These are phyloP conservation scores for Heliconius congener DNA, from an alignment of 1,140 invertebrate species.

Conservation along the genomic window DNA sequence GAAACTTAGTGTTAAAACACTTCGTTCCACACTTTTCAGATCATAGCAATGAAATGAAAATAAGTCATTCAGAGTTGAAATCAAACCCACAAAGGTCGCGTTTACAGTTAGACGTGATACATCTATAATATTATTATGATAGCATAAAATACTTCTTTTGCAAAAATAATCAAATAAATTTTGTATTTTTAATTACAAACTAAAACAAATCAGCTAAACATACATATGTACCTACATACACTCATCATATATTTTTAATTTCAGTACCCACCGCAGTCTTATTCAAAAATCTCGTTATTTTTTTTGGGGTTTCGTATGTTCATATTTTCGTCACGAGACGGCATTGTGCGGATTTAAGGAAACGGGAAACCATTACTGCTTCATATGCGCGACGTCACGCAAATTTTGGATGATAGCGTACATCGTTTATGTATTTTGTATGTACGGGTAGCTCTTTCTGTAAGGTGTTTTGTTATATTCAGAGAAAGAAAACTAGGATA, in stretches of 20 bases:
- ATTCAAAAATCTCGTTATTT: constrained; percentile 45
- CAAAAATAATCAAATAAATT: neutral
- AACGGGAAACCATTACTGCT: constrained; percentile 74
- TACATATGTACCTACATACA: neutral
- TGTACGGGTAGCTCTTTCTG: neutral
- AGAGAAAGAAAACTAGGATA: neutral
- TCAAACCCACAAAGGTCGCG: no score
- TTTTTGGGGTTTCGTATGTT: constrained; percentile 49
- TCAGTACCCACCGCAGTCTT: constrained; percentile 28
- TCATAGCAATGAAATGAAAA: no score
- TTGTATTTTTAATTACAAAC: neutral
- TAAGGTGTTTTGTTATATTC: neutral
- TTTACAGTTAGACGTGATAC: neutral
- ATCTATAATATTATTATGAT: neutral
- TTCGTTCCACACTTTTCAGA: no score
- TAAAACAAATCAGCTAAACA: neutral
- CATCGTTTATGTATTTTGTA: constrained; percentile 22
- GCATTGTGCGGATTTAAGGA: constrained; percentile 67
- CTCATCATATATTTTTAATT: constrained; percentile 15
- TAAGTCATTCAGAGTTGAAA: neutral
- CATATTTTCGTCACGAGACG: constrained; percentile 63
- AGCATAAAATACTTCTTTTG: no score
- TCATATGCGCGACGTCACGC: constrained; percentile 59
- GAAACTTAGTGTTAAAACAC: no score
- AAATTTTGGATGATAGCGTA: constrained; percentile 53